These are phyloP conservation scores for Papilio gigon DNA, from an alignment of 2,888 invertebrate genomes.

Conservation along the genomic window DNA sequence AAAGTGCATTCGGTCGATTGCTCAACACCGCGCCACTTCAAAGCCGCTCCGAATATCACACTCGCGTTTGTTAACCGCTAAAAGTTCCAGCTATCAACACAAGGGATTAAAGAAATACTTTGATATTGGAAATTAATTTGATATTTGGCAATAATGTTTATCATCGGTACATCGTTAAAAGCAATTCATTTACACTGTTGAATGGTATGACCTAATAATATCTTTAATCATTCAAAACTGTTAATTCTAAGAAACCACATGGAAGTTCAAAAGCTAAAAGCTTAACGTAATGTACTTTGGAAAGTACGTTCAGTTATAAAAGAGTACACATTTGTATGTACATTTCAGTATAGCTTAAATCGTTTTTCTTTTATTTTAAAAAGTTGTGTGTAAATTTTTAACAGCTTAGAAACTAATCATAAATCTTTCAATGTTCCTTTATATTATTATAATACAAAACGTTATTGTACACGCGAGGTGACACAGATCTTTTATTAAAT, in stretches of 20 bases:
- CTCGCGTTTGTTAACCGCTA: slow-evolving; percentile 19
- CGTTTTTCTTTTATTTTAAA: too few species aligned
- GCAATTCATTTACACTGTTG: neutral
- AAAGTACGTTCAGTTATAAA: neutral
- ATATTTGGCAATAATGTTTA: slow-evolving; percentile 22
- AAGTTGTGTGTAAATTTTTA: too few species aligned
- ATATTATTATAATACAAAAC: too few species aligned
- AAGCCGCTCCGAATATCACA: slow-evolving; percentile 42
- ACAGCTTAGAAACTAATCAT: too few species aligned
- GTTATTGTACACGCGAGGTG: too few species aligned
- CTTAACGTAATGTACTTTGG: neutral
- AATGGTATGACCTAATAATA: slow-evolving; percentile 4
- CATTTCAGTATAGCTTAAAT: neutral
- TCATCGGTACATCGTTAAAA: slow-evolving; percentile 10
- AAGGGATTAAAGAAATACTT: slow-evolving; percentile 23
- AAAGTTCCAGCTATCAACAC: slow-evolving; percentile 17
- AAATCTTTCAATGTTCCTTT: too few species aligned
- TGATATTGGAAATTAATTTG: slow-evolving; percentile 17
- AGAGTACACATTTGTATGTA: neutral
- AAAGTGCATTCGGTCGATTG: slow-evolving; percentile 66
- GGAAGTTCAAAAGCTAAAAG: neutral
- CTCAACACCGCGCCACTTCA: slow-evolving; percentile 59
- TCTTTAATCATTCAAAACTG: neutral
- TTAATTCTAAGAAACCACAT: slow-evolving; percentile 17
- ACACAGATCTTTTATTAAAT: neutral